A percentile compares a stretch with the other conserved stretches of the same genome.
Conservation (phyloP, 2,113 vertebrate species). For the Aramus guarauna region DNA sequence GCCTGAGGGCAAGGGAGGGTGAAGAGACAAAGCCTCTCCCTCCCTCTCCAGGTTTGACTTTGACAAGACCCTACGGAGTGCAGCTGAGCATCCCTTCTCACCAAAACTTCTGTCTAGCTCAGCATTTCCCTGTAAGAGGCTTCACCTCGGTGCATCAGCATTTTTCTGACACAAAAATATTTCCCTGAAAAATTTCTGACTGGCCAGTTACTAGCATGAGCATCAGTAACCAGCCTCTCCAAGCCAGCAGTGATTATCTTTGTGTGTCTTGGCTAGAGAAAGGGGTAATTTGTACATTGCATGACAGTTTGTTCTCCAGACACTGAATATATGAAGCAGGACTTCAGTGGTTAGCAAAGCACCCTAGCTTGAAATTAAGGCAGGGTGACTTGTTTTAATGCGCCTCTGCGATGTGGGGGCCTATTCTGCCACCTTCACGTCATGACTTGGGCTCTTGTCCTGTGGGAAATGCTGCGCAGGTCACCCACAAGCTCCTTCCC, state of each 20-base stretch:
- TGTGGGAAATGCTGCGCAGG: not conserved
- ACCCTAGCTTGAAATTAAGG: not conserved
- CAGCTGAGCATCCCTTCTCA: not conserved
- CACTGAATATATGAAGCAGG: not conserved
- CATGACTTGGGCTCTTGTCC: not conserved
- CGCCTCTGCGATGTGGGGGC: not conserved
- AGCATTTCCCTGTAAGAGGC: not conserved
- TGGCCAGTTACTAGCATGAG: not conserved
- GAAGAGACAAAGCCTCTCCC: not conserved
- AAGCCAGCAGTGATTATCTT: not conserved
- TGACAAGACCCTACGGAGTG: not conserved
- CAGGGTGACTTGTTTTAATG: not conserved
- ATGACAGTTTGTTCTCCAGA: not conserved
- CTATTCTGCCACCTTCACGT: not conserved
- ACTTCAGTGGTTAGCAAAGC: not conserved
- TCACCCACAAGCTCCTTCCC: not conserved
- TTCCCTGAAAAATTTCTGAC: not conserved
- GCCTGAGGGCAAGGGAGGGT: not conserved
- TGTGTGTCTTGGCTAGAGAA: not conserved
- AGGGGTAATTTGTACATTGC: not conserved
- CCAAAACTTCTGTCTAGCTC: not conserved
- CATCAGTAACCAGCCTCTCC: not conserved
- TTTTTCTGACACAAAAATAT: slow-evolving; percentile 10
- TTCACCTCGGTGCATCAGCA: not conserved
- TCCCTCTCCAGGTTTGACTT: not conserved